These are phyloP conservation scores for Rhabdomys dilectus DNA, from an alignment of 2,113 vertebrate genomes.

Conservation along the genomic window DNA sequence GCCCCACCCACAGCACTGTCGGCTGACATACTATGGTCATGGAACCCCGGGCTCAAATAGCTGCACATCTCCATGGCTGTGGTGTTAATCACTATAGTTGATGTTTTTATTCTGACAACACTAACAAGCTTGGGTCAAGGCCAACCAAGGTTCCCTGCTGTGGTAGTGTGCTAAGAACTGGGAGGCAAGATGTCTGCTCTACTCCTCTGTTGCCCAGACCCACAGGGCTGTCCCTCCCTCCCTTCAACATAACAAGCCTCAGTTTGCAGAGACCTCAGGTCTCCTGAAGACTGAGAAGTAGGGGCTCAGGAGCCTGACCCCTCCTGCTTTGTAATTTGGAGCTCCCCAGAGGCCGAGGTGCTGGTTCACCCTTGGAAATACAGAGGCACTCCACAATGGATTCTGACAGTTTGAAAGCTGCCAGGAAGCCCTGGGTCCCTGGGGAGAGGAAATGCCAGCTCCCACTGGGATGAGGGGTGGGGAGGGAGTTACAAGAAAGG, in stretches of 20 bases:
- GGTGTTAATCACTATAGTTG: background rate
- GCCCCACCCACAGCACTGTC: background rate
- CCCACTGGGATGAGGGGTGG: background rate
- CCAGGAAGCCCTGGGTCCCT: conserved; percentile 2
- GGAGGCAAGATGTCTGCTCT: background rate
- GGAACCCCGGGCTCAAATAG: background rate
- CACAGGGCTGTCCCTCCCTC: background rate
- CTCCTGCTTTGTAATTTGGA: background rate
- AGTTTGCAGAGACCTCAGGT: background rate
- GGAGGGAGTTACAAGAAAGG: background rate
- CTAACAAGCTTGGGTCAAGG: accelerated
- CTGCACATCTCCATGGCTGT: background rate
- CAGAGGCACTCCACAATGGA: background rate
- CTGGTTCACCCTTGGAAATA: background rate
- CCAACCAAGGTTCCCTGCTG: background rate
- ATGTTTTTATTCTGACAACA: conserved; percentile 39
- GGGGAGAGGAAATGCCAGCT: conserved; percentile 1
- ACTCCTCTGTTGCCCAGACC: no score
- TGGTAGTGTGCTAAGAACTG: accelerated
- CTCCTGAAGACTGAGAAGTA: background rate
- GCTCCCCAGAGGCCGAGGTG: background rate
- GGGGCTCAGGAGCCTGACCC: background rate
- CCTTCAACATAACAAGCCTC: background rate
- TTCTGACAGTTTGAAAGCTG: conserved; percentile 67
- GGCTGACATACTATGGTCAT: background rate